Evolutionary conservation across 2,888 invertebrate species (phyloP).

Genomic region (Synanthedon vespiformis): DNA sequence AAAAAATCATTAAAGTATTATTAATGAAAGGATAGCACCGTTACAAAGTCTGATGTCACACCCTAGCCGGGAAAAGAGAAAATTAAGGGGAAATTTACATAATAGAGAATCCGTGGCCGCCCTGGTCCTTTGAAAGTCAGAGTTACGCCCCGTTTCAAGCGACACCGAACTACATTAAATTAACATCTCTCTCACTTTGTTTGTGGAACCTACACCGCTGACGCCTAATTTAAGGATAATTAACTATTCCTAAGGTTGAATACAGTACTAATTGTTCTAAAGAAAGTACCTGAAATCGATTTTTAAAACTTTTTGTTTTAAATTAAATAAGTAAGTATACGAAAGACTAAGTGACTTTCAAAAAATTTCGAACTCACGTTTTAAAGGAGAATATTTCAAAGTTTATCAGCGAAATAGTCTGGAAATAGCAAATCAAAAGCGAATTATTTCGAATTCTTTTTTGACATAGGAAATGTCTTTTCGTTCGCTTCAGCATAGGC

Average conservation of each 20-base stretch:
- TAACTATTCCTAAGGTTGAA: constrained; percentile 20
- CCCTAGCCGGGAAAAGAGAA: constrained; percentile 57
- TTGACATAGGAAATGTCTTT: no score
- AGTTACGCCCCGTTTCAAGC: constrained; percentile 45
- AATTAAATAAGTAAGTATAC: no score
- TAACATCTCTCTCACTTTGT: constrained; percentile 64
- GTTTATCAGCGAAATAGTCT: no score
- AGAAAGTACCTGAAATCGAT: no score
- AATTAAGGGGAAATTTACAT: constrained; percentile 68
- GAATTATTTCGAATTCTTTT: no score
- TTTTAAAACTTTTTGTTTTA: no score
- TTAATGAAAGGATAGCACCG: constrained; percentile 54
- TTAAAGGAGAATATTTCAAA: no score
- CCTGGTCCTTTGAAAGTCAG: constrained; percentile 62
- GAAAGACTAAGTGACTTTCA: no score
- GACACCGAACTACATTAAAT: constrained; percentile 63
- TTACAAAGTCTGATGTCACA: constrained; percentile 59
- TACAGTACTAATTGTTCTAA: no score
- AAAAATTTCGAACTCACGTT: no score
- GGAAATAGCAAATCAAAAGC: no score
- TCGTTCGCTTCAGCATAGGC: no score
- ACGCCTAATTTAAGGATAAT: constrained; percentile 44
- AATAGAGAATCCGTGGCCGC: constrained; percentile 66
- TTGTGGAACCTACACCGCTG: constrained; percentile 41
- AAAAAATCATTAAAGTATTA: constrained; percentile 31